Percentiles rank a stretch among this genome's conserved stretches.
These are phyloP conservation scores for Drosophila sordidapex DNA, from an alignment of 2,888 invertebrate species.

Conservation along the genomic window DNA sequence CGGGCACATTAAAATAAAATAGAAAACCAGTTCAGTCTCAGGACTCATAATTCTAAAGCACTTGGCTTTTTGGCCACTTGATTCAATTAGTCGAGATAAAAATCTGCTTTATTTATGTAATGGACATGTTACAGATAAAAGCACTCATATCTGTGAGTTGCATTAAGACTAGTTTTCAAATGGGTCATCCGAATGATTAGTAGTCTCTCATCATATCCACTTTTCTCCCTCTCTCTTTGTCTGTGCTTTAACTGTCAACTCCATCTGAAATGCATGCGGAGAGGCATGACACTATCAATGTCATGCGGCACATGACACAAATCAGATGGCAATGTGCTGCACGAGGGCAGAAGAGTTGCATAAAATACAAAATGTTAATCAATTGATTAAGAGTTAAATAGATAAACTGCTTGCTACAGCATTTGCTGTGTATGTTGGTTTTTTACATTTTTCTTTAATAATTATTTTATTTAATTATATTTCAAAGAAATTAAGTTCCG, in stretches of 20 bases:
- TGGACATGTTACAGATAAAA: not conserved
- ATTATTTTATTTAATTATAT: not conserved
- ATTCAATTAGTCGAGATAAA: slow-evolving; percentile 11
- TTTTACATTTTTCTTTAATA: not conserved
- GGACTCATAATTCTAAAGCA: not conserved
- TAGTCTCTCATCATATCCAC: slow-evolving; percentile 14
- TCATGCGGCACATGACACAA: slow-evolving; percentile 52
- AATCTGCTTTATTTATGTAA: slow-evolving; percentile 1
- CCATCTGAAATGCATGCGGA: slow-evolving; percentile 16
- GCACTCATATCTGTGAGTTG: not conserved
- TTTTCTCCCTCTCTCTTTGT: slow-evolving; percentile 1
- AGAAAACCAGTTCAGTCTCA: slow-evolving; percentile 25
- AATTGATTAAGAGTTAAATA: not conserved
- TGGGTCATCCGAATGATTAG: slow-evolving; percentile 22
- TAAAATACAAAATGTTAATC: not conserved
- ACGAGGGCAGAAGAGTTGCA: slow-evolving; percentile 21
- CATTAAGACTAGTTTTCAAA: slow-evolving; percentile 17
- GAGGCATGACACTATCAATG: slow-evolving; percentile 40
- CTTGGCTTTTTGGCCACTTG: not conserved
- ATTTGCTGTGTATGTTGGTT: not conserved
- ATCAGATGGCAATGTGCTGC: slow-evolving; percentile 54
- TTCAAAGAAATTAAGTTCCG: not conserved
- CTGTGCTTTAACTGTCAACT: slow-evolving; percentile 22
- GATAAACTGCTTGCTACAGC: not conserved
- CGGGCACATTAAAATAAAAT: slow-evolving; percentile 51